A percentile compares a stretch with the other conserved stretches of the same genome.
These are phyloP conservation scores for Ailuropoda melanoleuca DNA, from an alignment of 2,113 vertebrate species.

Conservation along the genomic window DNA sequence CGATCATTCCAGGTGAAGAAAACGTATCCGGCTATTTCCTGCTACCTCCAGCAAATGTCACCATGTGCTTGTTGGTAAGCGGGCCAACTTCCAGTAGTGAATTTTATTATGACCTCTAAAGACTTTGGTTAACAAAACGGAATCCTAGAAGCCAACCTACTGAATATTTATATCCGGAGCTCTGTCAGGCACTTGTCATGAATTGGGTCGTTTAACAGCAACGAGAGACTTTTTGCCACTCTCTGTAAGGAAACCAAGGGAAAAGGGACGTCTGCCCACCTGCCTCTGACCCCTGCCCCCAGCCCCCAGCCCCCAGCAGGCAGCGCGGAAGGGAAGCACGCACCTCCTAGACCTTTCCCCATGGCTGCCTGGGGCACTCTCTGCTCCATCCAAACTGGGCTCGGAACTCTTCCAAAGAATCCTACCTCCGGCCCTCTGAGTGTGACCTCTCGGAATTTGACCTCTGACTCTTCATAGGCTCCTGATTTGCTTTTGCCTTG, in stretches of 20 bases:
- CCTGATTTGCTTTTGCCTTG: background rate
- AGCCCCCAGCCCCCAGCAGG: background rate
- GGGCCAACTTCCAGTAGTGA: background rate
- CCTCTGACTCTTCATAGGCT: background rate
- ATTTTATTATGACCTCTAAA: background rate
- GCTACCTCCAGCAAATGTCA: background rate
- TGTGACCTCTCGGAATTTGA: background rate
- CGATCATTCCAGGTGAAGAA: background rate
- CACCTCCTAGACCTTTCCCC: background rate
- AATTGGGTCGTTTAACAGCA: background rate
- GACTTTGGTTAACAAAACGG: background rate
- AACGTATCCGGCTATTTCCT: background rate
- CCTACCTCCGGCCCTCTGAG: background rate
- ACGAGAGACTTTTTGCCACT: background rate
- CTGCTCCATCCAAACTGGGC: background rate
- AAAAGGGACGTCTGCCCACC: no score
- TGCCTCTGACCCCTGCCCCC: background rate
- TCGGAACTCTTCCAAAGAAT: fast-evolving
- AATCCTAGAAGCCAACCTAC: background rate
- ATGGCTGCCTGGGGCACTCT: fast-evolving
- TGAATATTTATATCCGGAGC: background rate
- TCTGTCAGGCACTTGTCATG: fast-evolving
- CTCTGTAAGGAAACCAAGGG: background rate
- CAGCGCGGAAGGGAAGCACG: fast-evolving
- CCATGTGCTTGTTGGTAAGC: background rate